Percentiles rank a stretch among this genome's conserved stretches.
Conservation (phyloP, 2,888 invertebrate genomes). For the Gryllus longicercus region DNA sequence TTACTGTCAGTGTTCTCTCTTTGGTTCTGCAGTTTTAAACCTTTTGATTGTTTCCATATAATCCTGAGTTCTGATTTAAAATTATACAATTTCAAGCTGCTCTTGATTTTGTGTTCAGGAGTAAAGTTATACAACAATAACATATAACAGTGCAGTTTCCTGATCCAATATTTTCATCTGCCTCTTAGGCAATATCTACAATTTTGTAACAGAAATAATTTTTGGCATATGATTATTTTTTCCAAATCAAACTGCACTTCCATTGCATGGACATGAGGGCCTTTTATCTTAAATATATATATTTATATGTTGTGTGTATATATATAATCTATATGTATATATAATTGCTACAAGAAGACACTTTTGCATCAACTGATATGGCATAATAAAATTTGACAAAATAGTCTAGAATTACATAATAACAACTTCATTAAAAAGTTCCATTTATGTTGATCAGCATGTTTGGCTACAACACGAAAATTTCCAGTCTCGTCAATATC, state of each 20-base stretch:
- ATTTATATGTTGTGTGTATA: neutral
- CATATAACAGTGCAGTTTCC: no score
- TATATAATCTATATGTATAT: neutral
- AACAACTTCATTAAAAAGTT: slow-evolving; percentile 30
- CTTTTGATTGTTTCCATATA: no score
- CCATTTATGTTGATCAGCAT: slow-evolving; percentile 22
- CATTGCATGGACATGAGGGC: slow-evolving; percentile 29
- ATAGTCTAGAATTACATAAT: slow-evolving; percentile 31
- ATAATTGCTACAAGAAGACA: slow-evolving; percentile 28
- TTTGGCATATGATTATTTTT: neutral
- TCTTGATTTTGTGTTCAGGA: no score
- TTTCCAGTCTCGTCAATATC: neutral
- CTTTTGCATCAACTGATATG: slow-evolving; percentile 27
- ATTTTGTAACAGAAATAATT: neutral
- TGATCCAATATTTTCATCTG: no score
- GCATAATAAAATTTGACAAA: slow-evolving; percentile 32
- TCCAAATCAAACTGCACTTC: neutral
- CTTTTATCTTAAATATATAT: neutral
- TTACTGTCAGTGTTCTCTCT: no score
- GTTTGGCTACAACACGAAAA: neutral
- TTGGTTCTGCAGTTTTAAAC: no score
- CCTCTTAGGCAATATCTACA: no score
- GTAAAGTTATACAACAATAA: no score
- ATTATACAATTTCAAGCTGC: no score
- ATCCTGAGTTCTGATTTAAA: no score